These are phyloP conservation scores for Platysteira castanea DNA, from an alignment of 2,113 vertebrate species.

Conservation along the genomic window DNA sequence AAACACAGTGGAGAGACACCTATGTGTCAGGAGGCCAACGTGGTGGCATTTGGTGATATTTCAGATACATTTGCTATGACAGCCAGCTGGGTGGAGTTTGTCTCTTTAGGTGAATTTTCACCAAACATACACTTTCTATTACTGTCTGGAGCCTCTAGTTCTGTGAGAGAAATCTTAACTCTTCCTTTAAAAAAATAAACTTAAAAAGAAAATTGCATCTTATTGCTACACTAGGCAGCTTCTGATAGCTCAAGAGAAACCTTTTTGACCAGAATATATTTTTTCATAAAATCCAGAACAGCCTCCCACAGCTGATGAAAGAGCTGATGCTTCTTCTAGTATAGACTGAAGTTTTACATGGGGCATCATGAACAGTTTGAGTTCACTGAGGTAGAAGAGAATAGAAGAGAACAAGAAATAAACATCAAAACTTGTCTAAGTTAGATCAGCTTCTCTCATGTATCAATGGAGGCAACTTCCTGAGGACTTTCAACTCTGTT, in stretches of 20 bases:
- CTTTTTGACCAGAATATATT: conserved; percentile 42
- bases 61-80: not conserved
- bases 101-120: not conserved
- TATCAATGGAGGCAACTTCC: not conserved
- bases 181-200: conserved; percentile 23
- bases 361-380: not conserved
- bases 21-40: not conserved
- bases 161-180: conserved; percentile 3
- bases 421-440: not conserved
- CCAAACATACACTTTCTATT: not conserved
- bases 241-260: conserved; percentile 42
- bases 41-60: not conserved
- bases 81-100: not conserved
- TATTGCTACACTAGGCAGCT: conserved; percentile 37
- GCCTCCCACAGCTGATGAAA: conserved; percentile 49
- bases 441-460: not conserved
- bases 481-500: not conserved
- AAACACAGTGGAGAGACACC: not conserved
- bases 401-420: not conserved
- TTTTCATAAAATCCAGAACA: conserved; percentile 37
- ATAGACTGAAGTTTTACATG: not conserved
- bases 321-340: conserved; percentile 19
- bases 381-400: not conserved
- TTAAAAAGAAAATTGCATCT: conserved; percentile 29
- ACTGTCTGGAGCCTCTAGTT: not conserved